Conservation (phyloP, 37 sponge, comb jelly and placozoan species). For the Eunapius fragilis region DNA sequence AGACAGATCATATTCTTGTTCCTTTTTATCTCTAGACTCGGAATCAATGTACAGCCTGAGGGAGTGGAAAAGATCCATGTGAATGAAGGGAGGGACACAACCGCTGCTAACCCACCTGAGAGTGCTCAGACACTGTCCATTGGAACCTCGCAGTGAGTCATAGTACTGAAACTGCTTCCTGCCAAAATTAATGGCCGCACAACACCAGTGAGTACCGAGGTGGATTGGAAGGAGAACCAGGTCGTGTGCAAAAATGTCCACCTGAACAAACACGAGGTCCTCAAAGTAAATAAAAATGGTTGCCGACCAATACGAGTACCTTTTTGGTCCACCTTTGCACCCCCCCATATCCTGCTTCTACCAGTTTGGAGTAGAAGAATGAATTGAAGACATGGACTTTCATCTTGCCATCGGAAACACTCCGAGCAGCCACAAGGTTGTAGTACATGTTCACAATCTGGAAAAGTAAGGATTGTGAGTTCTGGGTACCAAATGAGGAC, state of each 20-base stretch:
- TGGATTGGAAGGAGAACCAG: conserved; percentile 89
- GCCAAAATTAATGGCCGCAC: conserved; percentile 83
- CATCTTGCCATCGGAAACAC: conserved; percentile 3
- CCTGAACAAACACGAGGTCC: conserved; percentile 18
- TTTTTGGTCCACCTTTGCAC: conserved; percentile 93
- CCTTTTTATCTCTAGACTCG: conserved; percentile 81
- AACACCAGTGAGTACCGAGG: conserved; percentile 96
- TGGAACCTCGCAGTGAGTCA: conserved; percentile 86
- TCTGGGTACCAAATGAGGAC: neutral
- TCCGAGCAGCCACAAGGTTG: conserved; percentile 74
- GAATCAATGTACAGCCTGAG: conserved; percentile 66
- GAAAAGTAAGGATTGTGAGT: neutral
- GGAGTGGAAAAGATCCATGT: neutral
- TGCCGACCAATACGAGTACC: conserved; percentile 7
- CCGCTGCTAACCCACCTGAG: conserved; percentile 39
- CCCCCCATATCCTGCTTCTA: conserved; percentile 77
- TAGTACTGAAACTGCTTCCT: conserved; percentile 71
- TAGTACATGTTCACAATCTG: conserved; percentile 95
- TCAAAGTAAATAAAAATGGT: no score
- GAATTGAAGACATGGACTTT: conserved; percentile 75
- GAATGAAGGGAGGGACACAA: neutral
- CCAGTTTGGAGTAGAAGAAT: conserved; percentile 96
- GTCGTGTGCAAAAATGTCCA: conserved; percentile 82
- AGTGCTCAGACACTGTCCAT: conserved; percentile 57
- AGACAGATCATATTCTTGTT: conserved; percentile 21